Conservation (phyloP, 1,140 invertebrate species). For the Andrena cerasifolii region DNA sequence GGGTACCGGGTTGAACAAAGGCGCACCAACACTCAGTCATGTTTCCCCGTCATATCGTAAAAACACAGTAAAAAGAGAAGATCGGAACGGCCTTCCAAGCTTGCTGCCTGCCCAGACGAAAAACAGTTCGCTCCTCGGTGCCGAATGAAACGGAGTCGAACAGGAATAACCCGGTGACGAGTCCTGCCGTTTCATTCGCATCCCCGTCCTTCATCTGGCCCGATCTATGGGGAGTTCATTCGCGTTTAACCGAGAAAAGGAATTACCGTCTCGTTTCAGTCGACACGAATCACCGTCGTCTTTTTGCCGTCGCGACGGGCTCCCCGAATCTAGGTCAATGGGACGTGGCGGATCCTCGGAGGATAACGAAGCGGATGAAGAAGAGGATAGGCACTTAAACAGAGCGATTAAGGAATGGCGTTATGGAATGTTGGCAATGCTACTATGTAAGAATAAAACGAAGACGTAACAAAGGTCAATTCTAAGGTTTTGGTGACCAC, state of each 20-base stretch:
- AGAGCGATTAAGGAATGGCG: too few relatives aligned
- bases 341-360: neutral
- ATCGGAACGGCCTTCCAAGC: conserved; percentile 28
- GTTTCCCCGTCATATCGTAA: conserved; percentile 57
- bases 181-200: neutral
- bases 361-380: neutral
- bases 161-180: conserved; percentile 6
- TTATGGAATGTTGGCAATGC: neutral
- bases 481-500: too few relatives aligned
- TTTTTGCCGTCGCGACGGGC: neutral
- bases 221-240: neutral
- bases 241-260: neutral
- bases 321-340: neutral
- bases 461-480: too few relatives aligned
- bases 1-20: conserved; percentile 41
- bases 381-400: too few relatives aligned
- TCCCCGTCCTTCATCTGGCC: too few relatives aligned
- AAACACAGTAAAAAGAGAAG: conserved; percentile 47
- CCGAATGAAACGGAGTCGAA: conserved; percentile 25
- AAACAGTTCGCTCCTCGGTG: conserved; percentile 27
- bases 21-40: conserved; percentile 24
- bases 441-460: too few relatives aligned
- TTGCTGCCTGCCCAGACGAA: conserved; percentile 38
- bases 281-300: conserved; percentile 2
- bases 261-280: neutral